Evolutionary conservation across 2,113 vertebrate species (phyloP).

Genomic region (Catharus minimus): DNA sequence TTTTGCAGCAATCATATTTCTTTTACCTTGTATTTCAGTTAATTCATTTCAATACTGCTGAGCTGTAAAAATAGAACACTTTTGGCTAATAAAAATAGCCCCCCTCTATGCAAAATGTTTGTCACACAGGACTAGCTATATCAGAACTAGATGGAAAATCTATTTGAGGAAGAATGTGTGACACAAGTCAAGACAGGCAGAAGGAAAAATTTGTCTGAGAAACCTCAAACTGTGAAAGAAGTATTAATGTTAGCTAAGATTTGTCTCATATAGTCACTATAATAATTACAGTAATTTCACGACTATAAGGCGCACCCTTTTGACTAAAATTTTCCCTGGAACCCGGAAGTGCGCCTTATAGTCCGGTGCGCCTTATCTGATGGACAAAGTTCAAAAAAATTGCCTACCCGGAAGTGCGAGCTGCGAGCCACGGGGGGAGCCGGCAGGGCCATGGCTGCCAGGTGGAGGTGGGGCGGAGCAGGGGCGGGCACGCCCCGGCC

Average conservation of each 20-base stretch:
- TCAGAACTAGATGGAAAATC: neutral
- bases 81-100: neutral
- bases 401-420: too few species aligned
- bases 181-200: neutral
- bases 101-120: neutral
- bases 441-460: too few species aligned
- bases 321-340: too few species aligned
- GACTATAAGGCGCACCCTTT: too few species aligned
- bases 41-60: neutral
- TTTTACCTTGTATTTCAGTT: neutral
- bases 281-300: too few species aligned
- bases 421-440: too few species aligned
- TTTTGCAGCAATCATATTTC: neutral
- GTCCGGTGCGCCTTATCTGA: too few species aligned
- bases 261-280: neutral
- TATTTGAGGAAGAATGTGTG: neutral
- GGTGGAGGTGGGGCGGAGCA: too few species aligned
- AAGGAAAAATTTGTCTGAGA: neutral
- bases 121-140: neutral
- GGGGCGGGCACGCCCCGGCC: too few species aligned
- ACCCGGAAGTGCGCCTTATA: too few species aligned
- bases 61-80: neutral
- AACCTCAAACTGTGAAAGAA: neutral
- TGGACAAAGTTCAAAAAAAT: too few species aligned
- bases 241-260: neutral